Evolutionary conservation across 2,888 invertebrate genomes (phyloP).

Genomic region (Ochropleura plecta): DNA sequence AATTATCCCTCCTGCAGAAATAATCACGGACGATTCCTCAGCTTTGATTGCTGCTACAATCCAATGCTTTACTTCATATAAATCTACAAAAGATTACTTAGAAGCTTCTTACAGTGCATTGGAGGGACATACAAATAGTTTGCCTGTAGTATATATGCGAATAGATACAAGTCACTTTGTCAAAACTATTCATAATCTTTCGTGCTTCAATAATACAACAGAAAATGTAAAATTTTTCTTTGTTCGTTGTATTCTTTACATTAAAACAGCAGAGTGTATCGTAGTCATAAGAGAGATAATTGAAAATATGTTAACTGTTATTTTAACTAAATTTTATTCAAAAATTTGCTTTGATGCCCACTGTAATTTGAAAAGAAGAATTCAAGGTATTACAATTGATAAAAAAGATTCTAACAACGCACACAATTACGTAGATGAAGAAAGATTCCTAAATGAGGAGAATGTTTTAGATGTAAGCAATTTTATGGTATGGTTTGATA

Average conservation of each 20-base stretch:
- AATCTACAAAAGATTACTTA: constrained; percentile 50
- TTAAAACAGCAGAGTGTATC: constrained; percentile 41
- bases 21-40: constrained; percentile 49
- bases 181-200: constrained; percentile 46
- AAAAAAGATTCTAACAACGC: constrained; percentile 39
- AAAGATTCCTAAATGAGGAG: constrained; percentile 42
- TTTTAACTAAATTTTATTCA: constrained; percentile 45
- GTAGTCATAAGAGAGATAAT: constrained; percentile 41
- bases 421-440: constrained; percentile 37
- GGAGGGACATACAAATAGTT: constrained; percentile 47
- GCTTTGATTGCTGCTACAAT: constrained; percentile 49
- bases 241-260: constrained; percentile 44
- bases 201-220: constrained; percentile 46
- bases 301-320: constrained; percentile 42
- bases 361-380: constrained; percentile 41
- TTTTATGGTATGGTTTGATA: constrained; percentile 43
- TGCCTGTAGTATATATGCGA: constrained; percentile 50
- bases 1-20: constrained; percentile 46
- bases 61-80: constrained; percentile 49
- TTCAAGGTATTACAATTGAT: constrained; percentile 42
- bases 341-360: constrained; percentile 39
- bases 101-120: constrained; percentile 48
- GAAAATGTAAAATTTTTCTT: constrained; percentile 41
- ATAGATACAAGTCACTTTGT: constrained; percentile 46
- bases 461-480: constrained; percentile 43